Conservation (phyloP, 2,113 vertebrate genomes). For the Ptychochromis oligacanthus region DNA sequence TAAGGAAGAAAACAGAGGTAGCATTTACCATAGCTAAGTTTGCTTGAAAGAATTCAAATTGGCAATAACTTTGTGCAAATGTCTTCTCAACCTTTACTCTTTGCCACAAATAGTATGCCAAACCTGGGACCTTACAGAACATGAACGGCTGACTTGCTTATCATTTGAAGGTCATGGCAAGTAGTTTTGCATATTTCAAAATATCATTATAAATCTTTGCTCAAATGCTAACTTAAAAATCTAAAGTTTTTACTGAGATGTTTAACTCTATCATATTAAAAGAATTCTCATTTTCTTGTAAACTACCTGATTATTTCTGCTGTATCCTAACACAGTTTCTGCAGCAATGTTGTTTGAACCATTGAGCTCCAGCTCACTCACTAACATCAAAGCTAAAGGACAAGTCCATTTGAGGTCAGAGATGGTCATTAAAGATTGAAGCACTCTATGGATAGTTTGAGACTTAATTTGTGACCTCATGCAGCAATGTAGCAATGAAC, state of each 20-base stretch:
- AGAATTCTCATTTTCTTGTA: neutral
- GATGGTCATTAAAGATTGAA: neutral
- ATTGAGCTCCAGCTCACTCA: conserved; percentile 18
- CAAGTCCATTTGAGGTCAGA: conserved; percentile 42
- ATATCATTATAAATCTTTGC: conserved; percentile 13
- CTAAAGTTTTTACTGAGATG: neutral
- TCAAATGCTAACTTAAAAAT: conserved; percentile 6
- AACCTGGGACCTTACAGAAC: neutral
- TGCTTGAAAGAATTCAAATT: conserved; percentile 50
- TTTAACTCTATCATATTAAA: neutral
- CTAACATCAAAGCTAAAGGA: conserved; percentile 21
- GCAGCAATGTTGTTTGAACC: neutral
- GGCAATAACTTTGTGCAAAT: conserved; percentile 69
- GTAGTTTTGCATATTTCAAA: conserved; percentile 11
- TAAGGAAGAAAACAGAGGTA: conserved; percentile 24
- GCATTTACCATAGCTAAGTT: conserved; percentile 38
- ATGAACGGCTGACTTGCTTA: conserved; percentile 23
- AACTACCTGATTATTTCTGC: neutral
- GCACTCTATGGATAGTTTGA: neutral
- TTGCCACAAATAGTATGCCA: conserved; percentile 52
- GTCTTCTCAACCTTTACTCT: conserved; percentile 53
- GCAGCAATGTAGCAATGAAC: neutral
- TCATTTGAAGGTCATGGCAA: conserved; percentile 45
- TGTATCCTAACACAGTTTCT: neutral
- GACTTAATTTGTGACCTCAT: conserved; percentile 17